Base-by-base conservation (phyloP, 2,113 vertebrate species). In the Brachypodius melanocephalos region DNA sequence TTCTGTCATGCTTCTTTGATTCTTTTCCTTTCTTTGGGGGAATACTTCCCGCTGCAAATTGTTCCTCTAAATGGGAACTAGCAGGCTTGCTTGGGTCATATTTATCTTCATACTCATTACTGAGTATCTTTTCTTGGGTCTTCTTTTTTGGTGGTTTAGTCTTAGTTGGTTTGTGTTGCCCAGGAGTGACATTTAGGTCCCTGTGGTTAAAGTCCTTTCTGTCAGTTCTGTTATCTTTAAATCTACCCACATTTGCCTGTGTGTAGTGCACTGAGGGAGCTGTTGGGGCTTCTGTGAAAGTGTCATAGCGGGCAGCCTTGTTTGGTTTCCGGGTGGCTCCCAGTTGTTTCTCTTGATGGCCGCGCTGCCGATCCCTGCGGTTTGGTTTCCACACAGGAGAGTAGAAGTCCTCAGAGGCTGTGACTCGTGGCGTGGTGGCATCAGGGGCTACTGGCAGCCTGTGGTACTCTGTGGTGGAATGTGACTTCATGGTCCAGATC, bases 51-150 rank as follows among this genome's bases (percentile, higher is more conserved):
- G 40, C 92, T 82, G 97, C 95, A 71, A 95, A 48, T 32, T 98
- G 98, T 92, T 98, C 98, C 76, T 98, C 98, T 24, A 98, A 97
- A 69, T 98, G 97, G 12, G 96, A 89, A 34, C 88, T 92, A 5
- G 98, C 98, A 8, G 98, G 97, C 79, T 89, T 97, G 83, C 98
- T 97, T 0, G 86, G 92, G 32, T 98, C 98, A 12, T 98, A 98
- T 93, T 98, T 99, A 63, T 98, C 98, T 90, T 99, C 99, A 8
- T 99, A 99, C 80, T 98, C 98, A 28, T 99, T 99, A 49, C 94
- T 99, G 62, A 99, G 88, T 91, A 98, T 97, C 97, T 98, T 98
- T 79, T 97, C 98, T 34, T 98, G 98, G 3, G 85, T 96, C 93
- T 98, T 99, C 97, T 98, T 99, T 97, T 98, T 98, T 68, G 96